Evolutionary conservation across 2,113 vertebrate genomes (phyloP), one percentile per base, ranked within the genome.

Genomic region (Todiramphus chloris): DNA sequence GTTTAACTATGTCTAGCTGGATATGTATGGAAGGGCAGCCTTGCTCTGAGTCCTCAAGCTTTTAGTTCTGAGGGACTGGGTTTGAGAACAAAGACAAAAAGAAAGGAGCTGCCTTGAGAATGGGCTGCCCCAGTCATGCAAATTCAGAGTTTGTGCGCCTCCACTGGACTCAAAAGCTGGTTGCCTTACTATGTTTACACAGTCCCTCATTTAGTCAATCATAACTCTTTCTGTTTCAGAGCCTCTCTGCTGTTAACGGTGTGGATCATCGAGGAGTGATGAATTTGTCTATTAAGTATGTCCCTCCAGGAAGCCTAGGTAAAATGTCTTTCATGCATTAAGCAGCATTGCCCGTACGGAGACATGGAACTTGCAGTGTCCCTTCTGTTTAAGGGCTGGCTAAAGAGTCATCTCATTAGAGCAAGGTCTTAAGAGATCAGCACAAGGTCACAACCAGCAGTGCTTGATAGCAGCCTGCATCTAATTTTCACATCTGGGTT

Each of bases 231-330:
- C 69, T 93, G 39, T 97, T 95, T 53, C 95, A 98, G 98, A 97
- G 97, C 74, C 95, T 98, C 48, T 97, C 97, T 51, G 97, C 97
- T 74, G 90, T 96, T 87, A 97, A 97, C 2, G 97, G 96, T 30
- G 96, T 93, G 44, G 97, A 97, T 89, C 97, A 98, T 55, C 95
- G 97, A 68, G 98, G 98, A 39, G 97, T 97, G 83, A 98, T 98
- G 96, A 98, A 97, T 76, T 93, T 98, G 64, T 97, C 97, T 50
- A 97, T 98, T 91, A 98, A 97, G 50, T 98, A 98, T 2, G 83
- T 98, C 5, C 98, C 98, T 39, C 97, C 97, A 33, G 97, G 98
- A 93, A 97, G 95, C 91, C 87, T 97, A 43, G 98, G 98, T 98
- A 94, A 97, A 74, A 55, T 50, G 68, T 53, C 44, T 37, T 62